phyloP scores from a whole-genome alignment of 2,888 invertebrate species.

The Caenorhabditis auriculariae region DNA sequence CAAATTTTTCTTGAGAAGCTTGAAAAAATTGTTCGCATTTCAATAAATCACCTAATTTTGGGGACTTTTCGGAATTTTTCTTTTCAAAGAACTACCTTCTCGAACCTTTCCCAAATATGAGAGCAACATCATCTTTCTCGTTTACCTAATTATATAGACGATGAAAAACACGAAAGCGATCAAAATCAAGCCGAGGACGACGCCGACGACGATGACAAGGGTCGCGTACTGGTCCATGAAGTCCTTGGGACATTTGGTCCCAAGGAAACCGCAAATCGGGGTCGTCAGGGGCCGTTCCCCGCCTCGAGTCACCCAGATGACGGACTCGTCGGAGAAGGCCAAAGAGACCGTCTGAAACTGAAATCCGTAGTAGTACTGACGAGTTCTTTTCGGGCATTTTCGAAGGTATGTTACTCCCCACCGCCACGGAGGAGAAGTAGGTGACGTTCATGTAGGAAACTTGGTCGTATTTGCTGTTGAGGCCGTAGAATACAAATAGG shows the following conservation, averaged over 20 bases:
- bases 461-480: constrained; percentile 28
- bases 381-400: not conserved
- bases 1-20: no score
- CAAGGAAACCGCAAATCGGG: constrained; percentile 36
- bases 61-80: no score
- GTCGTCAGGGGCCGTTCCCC: constrained; percentile 23
- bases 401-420: constrained; percentile 4
- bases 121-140: not conserved
- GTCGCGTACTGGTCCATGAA: constrained; percentile 37
- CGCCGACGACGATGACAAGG: constrained; percentile 23
- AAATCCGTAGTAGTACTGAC: not conserved
- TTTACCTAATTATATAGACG: constrained; percentile 7
- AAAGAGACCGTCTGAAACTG: constrained; percentile 17
- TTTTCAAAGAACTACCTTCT: not conserved
- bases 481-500: constrained; percentile 27
- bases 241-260: constrained; percentile 27
- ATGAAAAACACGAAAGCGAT: constrained; percentile 11
- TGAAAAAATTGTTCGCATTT: no score
- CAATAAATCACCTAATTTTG: no score
- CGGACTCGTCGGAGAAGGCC: constrained; percentile 12
- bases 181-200: constrained; percentile 11
- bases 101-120: not conserved
- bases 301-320: constrained; percentile 18
- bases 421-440: constrained; percentile 15
- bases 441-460: constrained; percentile 31